Conservation (phyloP, 1,140 invertebrate species). For the Lordiphosa stackelbergi region DNA sequence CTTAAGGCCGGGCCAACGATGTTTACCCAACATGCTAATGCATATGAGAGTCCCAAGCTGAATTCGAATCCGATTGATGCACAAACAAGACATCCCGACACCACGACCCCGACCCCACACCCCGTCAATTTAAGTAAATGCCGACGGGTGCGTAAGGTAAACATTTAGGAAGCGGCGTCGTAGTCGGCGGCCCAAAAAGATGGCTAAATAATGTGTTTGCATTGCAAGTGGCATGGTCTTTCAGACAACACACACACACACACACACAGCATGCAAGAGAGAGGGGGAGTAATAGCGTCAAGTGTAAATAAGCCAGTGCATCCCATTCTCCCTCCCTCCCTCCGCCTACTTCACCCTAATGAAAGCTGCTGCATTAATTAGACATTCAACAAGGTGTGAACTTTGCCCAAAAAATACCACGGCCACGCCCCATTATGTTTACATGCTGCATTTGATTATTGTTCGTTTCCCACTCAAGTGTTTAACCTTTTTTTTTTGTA, state of each 20-base stretch:
- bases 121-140: constrained; percentile 37
- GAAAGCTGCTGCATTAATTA: constrained; percentile 70
- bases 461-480: constrained; percentile 6
- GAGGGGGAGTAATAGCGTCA: constrained; percentile 33
- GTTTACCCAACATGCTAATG: constrained; percentile 73
- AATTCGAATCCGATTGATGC: constrained; percentile 55
- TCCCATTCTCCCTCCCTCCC: neutral
- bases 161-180: constrained; percentile 36
- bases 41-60: constrained; percentile 44
- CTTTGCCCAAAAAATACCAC: constrained; percentile 48
- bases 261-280: neutral
- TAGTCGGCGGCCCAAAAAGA: constrained; percentile 59
- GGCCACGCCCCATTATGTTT: constrained; percentile 60
- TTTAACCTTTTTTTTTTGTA: neutral
- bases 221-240: constrained; percentile 60
- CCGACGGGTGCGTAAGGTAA: constrained; percentile 76
- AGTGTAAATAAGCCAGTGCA: constrained; percentile 56
- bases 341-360: constrained; percentile 6
- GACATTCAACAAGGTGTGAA: constrained; percentile 74
- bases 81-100: constrained; percentile 38
- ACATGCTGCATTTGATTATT: constrained; percentile 44
- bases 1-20: constrained; percentile 65
- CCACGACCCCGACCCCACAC: constrained; percentile 25
- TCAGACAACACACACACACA: constrained; percentile 44
- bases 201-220: constrained; percentile 75